phyloP scores from a whole-genome alignment of 2,888 invertebrate species.

The Gortyna flavago region DNA sequence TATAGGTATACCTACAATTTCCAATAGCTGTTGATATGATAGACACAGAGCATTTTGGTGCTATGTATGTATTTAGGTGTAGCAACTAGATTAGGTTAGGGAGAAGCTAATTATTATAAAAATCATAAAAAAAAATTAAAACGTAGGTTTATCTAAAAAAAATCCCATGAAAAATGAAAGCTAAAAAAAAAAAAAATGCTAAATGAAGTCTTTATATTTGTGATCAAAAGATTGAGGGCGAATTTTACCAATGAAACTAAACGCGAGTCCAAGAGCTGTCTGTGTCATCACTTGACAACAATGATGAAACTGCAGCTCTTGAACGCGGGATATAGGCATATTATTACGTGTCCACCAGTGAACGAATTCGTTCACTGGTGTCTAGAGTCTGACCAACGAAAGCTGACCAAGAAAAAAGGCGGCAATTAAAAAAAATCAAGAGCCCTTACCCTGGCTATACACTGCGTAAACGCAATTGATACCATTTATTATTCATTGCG shows the following conservation, averaged over 20 bases:
- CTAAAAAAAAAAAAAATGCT: no score
- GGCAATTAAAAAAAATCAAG: no score
- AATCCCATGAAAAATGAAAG: no score
- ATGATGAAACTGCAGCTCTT: neutral
- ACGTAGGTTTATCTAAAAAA: neutral
- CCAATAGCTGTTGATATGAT: neutral
- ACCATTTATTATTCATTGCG: no score
- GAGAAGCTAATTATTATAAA: neutral
- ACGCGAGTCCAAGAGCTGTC: neutral
- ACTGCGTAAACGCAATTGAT: no score
- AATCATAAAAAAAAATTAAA: neutral
- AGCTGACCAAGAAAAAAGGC: no score
- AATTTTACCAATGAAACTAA: neutral
- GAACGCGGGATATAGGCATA: fast-evolving
- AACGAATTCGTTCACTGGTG: no score
- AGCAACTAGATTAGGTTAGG: neutral
- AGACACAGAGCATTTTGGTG: constrained; percentile 21
- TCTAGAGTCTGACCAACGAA: no score
- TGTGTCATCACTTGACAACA: neutral
- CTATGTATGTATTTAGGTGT: neutral
- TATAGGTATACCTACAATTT: neutral
- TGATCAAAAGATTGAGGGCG: no score
- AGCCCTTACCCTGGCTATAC: no score
- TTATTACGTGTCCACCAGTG: no score
- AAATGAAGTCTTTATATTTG: no score